A percentile compares a stretch with the other conserved stretches of the same genome.
Conservation (phyloP, 2,113 vertebrate species). For the Mobula hypostoma region DNA sequence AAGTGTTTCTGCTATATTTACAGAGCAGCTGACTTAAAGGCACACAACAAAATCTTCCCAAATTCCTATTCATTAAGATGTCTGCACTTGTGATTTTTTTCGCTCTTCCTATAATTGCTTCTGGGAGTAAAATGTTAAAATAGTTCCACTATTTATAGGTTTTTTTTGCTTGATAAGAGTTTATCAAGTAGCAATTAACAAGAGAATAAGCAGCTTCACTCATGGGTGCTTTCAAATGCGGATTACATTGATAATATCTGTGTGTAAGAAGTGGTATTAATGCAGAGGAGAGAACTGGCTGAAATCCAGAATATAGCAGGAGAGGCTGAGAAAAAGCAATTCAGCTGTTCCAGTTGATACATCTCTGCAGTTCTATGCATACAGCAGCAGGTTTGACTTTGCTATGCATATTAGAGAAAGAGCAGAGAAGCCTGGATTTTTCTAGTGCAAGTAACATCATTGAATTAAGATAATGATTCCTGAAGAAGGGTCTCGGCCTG, state of each 20-base stretch:
- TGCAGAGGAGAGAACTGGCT: not conserved
- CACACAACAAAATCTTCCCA: not conserved
- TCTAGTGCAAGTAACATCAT: not conserved
- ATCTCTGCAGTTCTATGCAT: not conserved
- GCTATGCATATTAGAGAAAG: not conserved
- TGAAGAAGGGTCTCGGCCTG: no score
- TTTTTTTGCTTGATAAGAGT: constrained; percentile 8
- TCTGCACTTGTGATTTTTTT: not conserved
- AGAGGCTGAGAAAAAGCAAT: not conserved
- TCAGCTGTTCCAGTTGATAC: not conserved
- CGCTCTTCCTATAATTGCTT: not conserved
- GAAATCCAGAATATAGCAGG: not conserved
- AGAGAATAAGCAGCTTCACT: not conserved
- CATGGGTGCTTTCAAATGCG: not conserved
- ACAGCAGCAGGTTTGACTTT: not conserved
- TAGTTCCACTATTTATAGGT: not conserved
- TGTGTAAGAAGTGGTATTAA: not conserved
- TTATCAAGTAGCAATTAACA: constrained; percentile 4
- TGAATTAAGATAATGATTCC: no score
- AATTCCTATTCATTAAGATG: not conserved
- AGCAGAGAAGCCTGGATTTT: not conserved
- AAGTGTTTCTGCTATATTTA: not conserved
- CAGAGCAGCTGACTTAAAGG: not conserved
- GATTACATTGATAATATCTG: not conserved
- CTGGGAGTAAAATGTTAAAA: not conserved